Base-by-base conservation (phyloP, 2,113 vertebrate genomes). In the Cygnus buccinator region DNA sequence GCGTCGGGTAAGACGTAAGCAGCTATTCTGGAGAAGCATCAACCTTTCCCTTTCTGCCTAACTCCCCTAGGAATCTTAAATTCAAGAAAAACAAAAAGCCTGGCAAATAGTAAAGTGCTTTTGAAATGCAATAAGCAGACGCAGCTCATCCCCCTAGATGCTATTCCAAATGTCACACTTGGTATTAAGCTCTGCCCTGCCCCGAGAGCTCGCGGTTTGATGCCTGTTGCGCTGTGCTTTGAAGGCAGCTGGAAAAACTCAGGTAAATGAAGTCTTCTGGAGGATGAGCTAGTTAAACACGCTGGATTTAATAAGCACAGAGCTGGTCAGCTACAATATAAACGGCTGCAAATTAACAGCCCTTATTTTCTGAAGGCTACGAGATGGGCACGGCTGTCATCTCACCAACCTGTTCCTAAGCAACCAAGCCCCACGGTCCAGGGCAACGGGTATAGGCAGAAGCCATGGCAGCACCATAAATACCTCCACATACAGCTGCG, bases 211-310 rank as follows among this genome's bases (percentile, higher is more conserved):
- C 73, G 4, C 41, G 71, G 57, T 43, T 43, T 5, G 7, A 66
- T 4, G 55, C 78, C n/a, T 29, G 54, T 50, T 84, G 65, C 0
- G 2, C 57, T 1, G 0, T 19, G 39, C 74, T 84, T 84, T 44
- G n/a, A 65, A 85, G 88, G 37, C 55, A 93, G 71, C 74, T 76
- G 58, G 71, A 83, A 95, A 95, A 94, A 65, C 48, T 62, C 76
- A 50, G 87, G 33, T 31, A 73, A 72, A 10, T 9, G 4, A 84
- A 93, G 65, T 72, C 58, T 65, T 65, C n/a, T 71, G 74, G 61
- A 82, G n/a, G 44, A 23, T 0, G 2, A 46, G 11, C 44, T 50
- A 59, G 11, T 84, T 67, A 84, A 93, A 91, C 71, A 68, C 4
- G 0, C 18, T 12, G 52, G 6, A 77, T 88, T 83, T 90, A 92